phyloP scores from a whole-genome alignment of 2,113 vertebrate species.

The Cathartes aura region DNA sequence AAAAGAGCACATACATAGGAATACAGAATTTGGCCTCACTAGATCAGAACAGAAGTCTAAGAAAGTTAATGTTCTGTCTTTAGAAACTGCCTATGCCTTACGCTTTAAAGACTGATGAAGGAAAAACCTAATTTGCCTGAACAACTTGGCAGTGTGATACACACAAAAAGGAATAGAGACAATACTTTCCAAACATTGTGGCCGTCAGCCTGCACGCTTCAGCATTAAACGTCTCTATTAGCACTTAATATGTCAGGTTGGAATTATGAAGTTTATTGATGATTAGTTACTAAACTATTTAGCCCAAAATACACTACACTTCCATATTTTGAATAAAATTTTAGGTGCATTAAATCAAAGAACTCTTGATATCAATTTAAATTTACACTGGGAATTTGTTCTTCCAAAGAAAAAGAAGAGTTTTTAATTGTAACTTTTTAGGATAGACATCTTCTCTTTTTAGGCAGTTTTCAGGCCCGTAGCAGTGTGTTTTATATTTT shows the following conservation, averaged over 20 bases:
- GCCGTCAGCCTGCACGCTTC: background rate
- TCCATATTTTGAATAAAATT: background rate
- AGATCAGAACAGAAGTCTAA: background rate
- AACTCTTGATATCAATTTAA: background rate
- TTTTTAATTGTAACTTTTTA: background rate
- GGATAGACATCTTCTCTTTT: background rate
- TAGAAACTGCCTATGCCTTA: background rate
- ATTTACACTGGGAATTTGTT: background rate
- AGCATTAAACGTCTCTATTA: background rate
- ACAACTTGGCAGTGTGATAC: background rate
- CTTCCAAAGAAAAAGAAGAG: background rate
- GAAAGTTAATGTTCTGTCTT: background rate
- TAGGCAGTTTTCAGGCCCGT: background rate
- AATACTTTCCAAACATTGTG: background rate
- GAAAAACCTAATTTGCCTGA: background rate
- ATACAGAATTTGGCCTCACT: background rate
- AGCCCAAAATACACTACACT: background rate
- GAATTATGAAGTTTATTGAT: background rate
- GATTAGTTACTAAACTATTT: background rate
- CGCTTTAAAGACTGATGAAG: background rate
- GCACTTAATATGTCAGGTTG: background rate
- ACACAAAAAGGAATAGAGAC: background rate
- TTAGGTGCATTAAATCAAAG: background rate
- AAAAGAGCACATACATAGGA: background rate
- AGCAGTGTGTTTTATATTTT: background rate